Conservation (phyloP, 2,888 invertebrate species). For the Volucella bombylans region DNA sequence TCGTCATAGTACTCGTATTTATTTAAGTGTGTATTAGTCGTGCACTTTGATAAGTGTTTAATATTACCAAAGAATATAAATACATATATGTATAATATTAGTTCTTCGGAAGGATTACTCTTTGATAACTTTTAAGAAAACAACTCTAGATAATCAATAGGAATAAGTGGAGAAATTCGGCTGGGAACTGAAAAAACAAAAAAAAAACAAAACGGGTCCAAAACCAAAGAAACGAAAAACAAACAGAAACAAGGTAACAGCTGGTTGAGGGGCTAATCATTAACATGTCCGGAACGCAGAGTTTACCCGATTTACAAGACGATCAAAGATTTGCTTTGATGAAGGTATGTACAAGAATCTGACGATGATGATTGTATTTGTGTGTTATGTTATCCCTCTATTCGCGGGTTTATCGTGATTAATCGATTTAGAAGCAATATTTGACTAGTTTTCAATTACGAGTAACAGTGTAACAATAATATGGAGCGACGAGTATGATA, state of each 20-base stretch:
- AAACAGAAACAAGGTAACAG: slow-evolving; percentile 18
- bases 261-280: slow-evolving; percentile 4
- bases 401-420: slow-evolving; percentile 4
- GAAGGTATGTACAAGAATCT: slow-evolving; percentile 85
- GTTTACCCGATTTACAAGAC: slow-evolving; percentile 82
- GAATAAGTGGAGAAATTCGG: slow-evolving; percentile 25
- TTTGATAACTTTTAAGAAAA: too few species aligned
- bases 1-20: background rate
- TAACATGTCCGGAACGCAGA: slow-evolving; percentile 51
- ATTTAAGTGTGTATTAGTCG: slow-evolving; percentile 7
- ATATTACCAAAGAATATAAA: slow-evolving; percentile 14
- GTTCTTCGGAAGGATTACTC: too few species aligned
- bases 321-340: slow-evolving; percentile 89
- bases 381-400: background rate
- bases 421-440: slow-evolving; percentile 26
- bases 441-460: slow-evolving; percentile 22
- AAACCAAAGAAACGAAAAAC: background rate
- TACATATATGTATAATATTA: background rate
- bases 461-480: too few species aligned
- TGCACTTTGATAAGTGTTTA: slow-evolving; percentile 19
- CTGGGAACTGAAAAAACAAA: too few species aligned
- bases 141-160: too few species aligned
- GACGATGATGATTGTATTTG: background rate
- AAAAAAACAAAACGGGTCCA: too few species aligned
- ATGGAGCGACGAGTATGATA: too few species aligned